These are phyloP conservation scores for Leptinotarsa juncta DNA, from an alignment of 2,888 invertebrate species.

Conservation along the genomic window DNA sequence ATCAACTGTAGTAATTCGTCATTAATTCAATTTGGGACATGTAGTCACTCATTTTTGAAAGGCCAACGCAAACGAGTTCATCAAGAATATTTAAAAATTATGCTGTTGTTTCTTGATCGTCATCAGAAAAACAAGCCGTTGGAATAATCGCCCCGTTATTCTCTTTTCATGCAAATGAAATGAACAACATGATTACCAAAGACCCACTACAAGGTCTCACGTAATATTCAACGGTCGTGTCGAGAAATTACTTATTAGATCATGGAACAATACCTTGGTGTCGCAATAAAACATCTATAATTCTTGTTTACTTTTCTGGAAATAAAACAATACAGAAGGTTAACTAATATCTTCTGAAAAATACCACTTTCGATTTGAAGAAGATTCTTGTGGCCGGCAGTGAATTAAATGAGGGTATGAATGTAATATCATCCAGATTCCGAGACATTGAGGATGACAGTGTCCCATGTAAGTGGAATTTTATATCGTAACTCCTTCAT, in stretches of 20 bases:
- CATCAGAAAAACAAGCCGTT: not conserved
- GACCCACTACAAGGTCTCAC: not conserved
- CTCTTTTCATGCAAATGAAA: constrained; percentile 6
- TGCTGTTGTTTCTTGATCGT: not conserved
- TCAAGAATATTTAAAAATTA: not conserved
- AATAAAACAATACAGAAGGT: too few relatives aligned
- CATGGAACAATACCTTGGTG: not conserved
- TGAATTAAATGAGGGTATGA: too few relatives aligned
- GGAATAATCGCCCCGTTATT: constrained; percentile 4
- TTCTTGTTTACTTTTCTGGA: too few relatives aligned
- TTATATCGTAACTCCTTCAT: too few relatives aligned
- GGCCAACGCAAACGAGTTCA: not conserved
- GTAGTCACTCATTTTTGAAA: not conserved
- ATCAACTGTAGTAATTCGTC: too few relatives aligned
- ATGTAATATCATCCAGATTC: too few relatives aligned
- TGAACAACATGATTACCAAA: not conserved
- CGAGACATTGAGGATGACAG: too few relatives aligned
- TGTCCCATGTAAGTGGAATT: too few relatives aligned
- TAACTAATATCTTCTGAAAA: too few relatives aligned
- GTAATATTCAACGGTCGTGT: not conserved
- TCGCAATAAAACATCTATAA: too few relatives aligned
- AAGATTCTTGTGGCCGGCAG: too few relatives aligned
- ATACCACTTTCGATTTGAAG: too few relatives aligned
- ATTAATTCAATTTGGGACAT: not conserved
- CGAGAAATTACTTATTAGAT: not conserved